phyloP scores from a whole-genome alignment of 1,140 invertebrate species.

The Cherax quadricarinatus region DNA sequence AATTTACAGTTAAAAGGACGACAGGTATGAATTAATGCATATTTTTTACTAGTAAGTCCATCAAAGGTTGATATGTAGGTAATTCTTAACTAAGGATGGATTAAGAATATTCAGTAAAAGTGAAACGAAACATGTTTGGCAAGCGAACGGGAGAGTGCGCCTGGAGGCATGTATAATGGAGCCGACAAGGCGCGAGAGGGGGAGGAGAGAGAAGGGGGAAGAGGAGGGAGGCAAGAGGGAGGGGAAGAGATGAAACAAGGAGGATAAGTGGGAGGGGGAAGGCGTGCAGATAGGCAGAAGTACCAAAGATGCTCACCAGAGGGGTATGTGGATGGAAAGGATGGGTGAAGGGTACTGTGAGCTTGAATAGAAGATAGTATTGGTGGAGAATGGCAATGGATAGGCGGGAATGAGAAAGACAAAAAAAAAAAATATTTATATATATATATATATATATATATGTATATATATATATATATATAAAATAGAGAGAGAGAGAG shows the following conservation, averaged over 20 bases:
- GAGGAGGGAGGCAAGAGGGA: not conserved
- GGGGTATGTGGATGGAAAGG: not conserved
- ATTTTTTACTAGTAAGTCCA: not conserved
- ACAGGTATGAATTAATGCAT: not conserved
- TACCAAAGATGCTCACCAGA: not conserved
- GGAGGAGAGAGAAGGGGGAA: not conserved
- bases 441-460: too few species aligned
- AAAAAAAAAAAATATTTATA: too few species aligned
- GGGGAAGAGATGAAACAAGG: not conserved
- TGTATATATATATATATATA: too few species aligned
- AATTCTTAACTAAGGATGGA: slow-evolving; percentile 47
- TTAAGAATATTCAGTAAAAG: slow-evolving; percentile 59
- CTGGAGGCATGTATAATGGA: slow-evolving; percentile 35
- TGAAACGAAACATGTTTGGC: slow-evolving; percentile 47
- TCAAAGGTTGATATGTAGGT: not conserved
- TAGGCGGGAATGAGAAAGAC: too few species aligned
- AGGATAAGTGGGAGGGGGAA: not conserved
- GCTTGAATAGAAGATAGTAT: too few species aligned
- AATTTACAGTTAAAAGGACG: not conserved
- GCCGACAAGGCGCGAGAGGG: slow-evolving; percentile 24
- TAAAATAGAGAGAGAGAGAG: too few species aligned
- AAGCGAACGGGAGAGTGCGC: slow-evolving; percentile 21
- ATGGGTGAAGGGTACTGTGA: too few species aligned
- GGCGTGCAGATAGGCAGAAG: not conserved
- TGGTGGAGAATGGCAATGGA: too few species aligned